A percentile compares a stretch with the other conserved stretches of the same genome.
Conservation (phyloP, 2,797 vertebrate species). For the Pangasius krempfi region DNA sequence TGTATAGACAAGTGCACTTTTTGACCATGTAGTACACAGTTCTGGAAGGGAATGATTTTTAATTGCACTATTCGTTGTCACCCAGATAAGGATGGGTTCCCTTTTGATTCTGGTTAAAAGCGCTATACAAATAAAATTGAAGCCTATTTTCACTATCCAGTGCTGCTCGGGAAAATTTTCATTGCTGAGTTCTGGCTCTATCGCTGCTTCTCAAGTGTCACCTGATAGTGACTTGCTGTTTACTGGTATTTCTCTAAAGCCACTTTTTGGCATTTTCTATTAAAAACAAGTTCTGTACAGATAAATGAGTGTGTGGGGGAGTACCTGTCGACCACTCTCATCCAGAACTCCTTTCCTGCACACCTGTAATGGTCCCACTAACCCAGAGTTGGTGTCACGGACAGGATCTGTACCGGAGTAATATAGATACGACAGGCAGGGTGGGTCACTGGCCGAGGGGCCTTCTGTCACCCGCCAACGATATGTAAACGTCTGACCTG, state of each 20-base stretch:
- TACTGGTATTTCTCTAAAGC: neutral
- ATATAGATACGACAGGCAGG: conserved; percentile 81
- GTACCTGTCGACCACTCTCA: conserved; percentile 77
- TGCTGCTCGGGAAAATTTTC: too few relatives aligned
- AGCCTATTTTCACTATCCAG: too few relatives aligned
- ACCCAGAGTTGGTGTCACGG: conserved; percentile 80
- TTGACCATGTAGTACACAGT: too few relatives aligned
- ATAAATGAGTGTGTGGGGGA: neutral
- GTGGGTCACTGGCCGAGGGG: conserved; percentile 74
- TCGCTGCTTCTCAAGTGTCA: neutral
- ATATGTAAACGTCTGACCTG: conserved; percentile 76
- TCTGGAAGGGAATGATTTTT: too few relatives aligned
- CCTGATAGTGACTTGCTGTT: neutral
- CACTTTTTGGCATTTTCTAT: neutral
- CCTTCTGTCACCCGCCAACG: conserved; percentile 79
- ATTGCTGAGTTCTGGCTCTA: neutral
- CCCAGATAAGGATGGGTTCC: too few relatives aligned
- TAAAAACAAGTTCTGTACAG: neutral
- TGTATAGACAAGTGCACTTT: too few relatives aligned
- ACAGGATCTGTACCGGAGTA: conserved; percentile 78
- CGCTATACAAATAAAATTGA: too few relatives aligned
- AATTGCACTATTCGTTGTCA: too few relatives aligned
- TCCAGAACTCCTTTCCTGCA: conserved; percentile 75
- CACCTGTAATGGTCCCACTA: conserved; percentile 80
- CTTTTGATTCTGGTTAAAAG: too few relatives aligned